Percentiles rank a stretch among this genome's conserved stretches.
These are phyloP conservation scores for Hemithea aestivaria DNA, from an alignment of 2,888 invertebrate genomes.

Conservation along the genomic window DNA sequence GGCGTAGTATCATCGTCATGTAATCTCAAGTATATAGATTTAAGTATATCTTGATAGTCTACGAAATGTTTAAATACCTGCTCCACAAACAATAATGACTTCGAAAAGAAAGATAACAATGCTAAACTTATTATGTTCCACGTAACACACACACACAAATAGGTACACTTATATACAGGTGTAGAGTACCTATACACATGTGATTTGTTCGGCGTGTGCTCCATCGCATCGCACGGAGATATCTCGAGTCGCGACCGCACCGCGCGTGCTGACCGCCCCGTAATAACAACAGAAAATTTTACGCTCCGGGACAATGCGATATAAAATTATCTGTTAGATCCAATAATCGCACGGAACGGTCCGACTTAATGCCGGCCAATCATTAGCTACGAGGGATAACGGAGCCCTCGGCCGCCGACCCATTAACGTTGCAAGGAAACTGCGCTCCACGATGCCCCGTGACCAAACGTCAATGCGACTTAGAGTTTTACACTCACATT, in stretches of 20 bases:
- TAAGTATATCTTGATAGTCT: too few species aligned
- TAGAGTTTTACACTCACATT: conserved; percentile 44
- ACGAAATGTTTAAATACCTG: too few species aligned
- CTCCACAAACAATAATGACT: too few species aligned
- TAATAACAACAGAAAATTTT: conserved; percentile 77
- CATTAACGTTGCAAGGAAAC: conserved; percentile 53
- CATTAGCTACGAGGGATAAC: conserved; percentile 79
- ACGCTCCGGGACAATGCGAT: conserved; percentile 79
- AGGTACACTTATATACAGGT: too few species aligned
- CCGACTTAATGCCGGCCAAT: conserved; percentile 78
- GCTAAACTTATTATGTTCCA: too few species aligned
- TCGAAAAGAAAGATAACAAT: too few species aligned
- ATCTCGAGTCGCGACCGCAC: conserved; percentile 37
- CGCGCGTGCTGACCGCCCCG: conserved; percentile 54
- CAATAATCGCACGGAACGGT: conserved; percentile 78
- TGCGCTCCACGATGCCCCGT: conserved; percentile 60
- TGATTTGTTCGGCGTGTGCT: conserved; percentile 48
- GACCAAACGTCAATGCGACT: conserved; percentile 77
- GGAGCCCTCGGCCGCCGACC: conserved; percentile 68
- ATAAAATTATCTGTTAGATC: conserved; percentile 80
- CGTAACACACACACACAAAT: too few species aligned
- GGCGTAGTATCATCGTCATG: too few species aligned
- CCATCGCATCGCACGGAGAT: conserved; percentile 48
- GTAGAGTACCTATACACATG: conserved; percentile 18
- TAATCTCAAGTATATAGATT: too few species aligned